Evolutionary conservation across 2,888 invertebrate species (phyloP), one percentile per base, ranked within the genome.

Genomic region (Polymixis flavicincta): DNA sequence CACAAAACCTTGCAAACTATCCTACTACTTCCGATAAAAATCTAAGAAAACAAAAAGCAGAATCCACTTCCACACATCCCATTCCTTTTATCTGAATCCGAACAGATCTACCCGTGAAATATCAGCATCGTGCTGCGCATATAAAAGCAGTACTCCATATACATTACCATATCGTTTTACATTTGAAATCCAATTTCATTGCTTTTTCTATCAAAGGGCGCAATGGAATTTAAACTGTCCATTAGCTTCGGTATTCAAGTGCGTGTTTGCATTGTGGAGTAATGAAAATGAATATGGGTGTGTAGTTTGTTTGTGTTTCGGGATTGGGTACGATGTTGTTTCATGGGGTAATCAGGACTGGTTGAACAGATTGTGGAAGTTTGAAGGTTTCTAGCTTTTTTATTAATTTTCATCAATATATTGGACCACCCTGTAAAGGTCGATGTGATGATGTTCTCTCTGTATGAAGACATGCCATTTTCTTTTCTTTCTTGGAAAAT

Each of bases 101-200:
- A 92, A 91, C 94, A 94, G 95, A 94, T 95, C 94, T 92, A 90
- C 85, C 92, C 91, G 94, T 95, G 93, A 95, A 95, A 95, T 95
- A 95, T 95, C 93, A 93, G 83, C 88, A 32, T 78, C 93, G 93
- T 92, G 94, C 92, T 89, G 86, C 90, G 95, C 94, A 95, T 95
- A 93, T 92, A 94, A 93, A 94, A 91, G 91, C 92, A 90, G 90
- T 88, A 89, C 91, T 92, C 92, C 92, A 92, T 90, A 77, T 74
- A 89, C 92, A 95, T 95, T 95, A 95, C 94, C 96, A 95, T 95
- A 95, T 91, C 94, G 94, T 94, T 93, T 94, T 94, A 95, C 94
- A 94, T 94, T 93, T 93, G 91, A 42, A 42, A 42, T 9, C 42
- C 42, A 42, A 42, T 42, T 42, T 9, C 11, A 42, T 42, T 42